A percentile compares a stretch with the other conserved stretches of the same genome.
These are phyloP conservation scores for Agapornis roseicollis DNA, from an alignment of 2,113 vertebrate genomes.

Conservation along the genomic window DNA sequence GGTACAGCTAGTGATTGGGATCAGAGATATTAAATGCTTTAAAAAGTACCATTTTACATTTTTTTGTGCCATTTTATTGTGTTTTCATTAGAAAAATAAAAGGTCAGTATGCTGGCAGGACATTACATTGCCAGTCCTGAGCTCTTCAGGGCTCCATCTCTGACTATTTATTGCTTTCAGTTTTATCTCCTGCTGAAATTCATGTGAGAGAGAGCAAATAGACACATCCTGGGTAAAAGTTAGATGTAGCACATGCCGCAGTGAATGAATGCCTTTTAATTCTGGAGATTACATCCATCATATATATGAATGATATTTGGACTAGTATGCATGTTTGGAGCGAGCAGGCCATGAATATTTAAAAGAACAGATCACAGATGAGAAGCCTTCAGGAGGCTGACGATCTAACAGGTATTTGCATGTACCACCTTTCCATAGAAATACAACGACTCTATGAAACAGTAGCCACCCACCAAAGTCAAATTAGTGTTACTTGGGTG, in stretches of 20 bases:
- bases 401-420: not conserved
- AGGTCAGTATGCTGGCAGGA: constrained; percentile 44
- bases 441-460: not conserved
- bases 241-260: not conserved
- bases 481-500: not conserved
- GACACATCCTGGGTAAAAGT: constrained; percentile 4
- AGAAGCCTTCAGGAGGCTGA: not conserved
- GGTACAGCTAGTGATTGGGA: not conserved
- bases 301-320: constrained; percentile 1
- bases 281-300: constrained; percentile 42
- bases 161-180: constrained; percentile 18
- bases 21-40: not conserved
- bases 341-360: constrained; percentile 29
- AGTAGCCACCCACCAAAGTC: not conserved
- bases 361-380: not conserved
- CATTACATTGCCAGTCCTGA: not conserved
- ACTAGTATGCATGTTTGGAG: not conserved
- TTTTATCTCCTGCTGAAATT: constrained; percentile 27
- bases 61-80: constrained; percentile 28
- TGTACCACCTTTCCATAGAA: not conserved
- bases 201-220: not conserved
- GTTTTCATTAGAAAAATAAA: constrained; percentile 51
- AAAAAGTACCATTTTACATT: not conserved
- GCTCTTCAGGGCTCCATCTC: constrained; percentile 34
- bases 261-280: constrained; percentile 50